Percentiles rank a stretch among this genome's conserved stretches.
Conservation (phyloP, 1,140 invertebrate genomes). For the Aethina tumida region DNA sequence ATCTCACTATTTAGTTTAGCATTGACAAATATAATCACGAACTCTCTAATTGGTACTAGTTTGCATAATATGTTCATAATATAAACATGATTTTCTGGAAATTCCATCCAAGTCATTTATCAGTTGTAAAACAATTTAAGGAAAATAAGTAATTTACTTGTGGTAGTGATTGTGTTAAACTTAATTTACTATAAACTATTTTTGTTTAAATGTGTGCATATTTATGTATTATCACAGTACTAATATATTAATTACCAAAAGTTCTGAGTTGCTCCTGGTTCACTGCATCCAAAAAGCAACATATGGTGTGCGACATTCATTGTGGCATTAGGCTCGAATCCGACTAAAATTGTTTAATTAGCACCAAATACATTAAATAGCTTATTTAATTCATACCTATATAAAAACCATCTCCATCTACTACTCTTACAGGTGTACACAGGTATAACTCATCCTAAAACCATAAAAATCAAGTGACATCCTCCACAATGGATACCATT, state of each 20-base stretch:
- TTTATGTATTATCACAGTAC: conserved; percentile 1
- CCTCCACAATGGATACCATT: background rate
- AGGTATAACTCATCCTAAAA: conserved; percentile 75
- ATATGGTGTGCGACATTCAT: conserved; percentile 92
- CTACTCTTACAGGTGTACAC: conserved; percentile 72
- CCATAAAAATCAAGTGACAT: conserved; percentile 13
- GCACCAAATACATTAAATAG: conserved; percentile 41
- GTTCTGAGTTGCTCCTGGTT: conserved; percentile 65
- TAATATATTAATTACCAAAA: conserved; percentile 56
- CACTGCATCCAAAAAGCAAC: conserved; percentile 85
- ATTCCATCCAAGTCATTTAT: no score
- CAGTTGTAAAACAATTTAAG: no score
- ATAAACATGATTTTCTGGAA: no score
- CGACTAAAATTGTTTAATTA: conserved; percentile 51
- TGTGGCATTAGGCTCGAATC: conserved; percentile 87
- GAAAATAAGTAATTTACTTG: conserved; percentile 4
- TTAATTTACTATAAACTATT: conserved; percentile 1
- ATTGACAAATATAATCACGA: no score
- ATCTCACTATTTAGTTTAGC: no score
- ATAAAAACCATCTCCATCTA: conserved; percentile 58
- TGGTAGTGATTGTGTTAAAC: background rate
- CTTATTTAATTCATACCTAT: conserved; percentile 47
- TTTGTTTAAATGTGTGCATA: conserved; percentile 7
- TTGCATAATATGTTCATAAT: no score
- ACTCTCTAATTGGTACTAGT: no score